phyloP scores from a whole-genome alignment of 2,113 vertebrate species.

The Ivindomyrus marchei region DNA sequence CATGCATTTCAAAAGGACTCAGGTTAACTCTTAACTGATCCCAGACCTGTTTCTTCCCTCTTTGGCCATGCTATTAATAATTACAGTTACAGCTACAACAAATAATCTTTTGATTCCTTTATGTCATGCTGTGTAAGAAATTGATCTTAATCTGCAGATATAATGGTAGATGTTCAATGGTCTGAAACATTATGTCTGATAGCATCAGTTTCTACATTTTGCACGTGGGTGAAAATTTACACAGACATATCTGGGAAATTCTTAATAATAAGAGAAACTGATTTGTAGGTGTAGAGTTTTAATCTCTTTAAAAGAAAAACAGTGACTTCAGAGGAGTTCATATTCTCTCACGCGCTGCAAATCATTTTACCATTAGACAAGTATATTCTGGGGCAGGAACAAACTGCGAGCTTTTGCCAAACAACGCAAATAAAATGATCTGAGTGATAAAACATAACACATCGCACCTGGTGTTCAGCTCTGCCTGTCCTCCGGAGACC shows the following conservation, averaged over 20 bases:
- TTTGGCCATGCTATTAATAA: not conserved
- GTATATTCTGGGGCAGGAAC: slow-evolving; percentile 26
- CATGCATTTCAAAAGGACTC: not conserved
- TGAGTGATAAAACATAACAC: slow-evolving; percentile 31
- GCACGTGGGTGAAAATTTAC: not conserved
- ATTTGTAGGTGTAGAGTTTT: slow-evolving; percentile 35
- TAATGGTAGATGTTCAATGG: not conserved
- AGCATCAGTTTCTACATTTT: not conserved
- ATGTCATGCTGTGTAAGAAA: not conserved
- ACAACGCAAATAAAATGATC: slow-evolving; percentile 31
- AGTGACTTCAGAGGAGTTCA: slow-evolving; percentile 30
- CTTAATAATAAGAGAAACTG: slow-evolving; percentile 26
- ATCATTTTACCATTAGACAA: slow-evolving; percentile 40
- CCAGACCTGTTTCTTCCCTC: not conserved
- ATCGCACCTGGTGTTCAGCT: slow-evolving; percentile 40
- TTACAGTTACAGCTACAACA: not conserved
- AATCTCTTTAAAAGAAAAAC: slow-evolving; percentile 30
- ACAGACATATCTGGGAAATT: not conserved
- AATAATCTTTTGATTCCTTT: not conserved
- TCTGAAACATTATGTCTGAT: not conserved
- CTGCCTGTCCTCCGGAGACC: slow-evolving; percentile 25
- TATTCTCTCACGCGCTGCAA: slow-evolving; percentile 34
- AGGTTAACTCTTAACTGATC: not conserved
- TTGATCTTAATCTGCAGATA: not conserved
- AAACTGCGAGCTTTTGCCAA: slow-evolving; percentile 34